Percentiles rank a stretch among this genome's conserved stretches.
Evolutionary conservation across 1,140 invertebrate species (phyloP).

Genomic region (Nymphalis io): DNA sequence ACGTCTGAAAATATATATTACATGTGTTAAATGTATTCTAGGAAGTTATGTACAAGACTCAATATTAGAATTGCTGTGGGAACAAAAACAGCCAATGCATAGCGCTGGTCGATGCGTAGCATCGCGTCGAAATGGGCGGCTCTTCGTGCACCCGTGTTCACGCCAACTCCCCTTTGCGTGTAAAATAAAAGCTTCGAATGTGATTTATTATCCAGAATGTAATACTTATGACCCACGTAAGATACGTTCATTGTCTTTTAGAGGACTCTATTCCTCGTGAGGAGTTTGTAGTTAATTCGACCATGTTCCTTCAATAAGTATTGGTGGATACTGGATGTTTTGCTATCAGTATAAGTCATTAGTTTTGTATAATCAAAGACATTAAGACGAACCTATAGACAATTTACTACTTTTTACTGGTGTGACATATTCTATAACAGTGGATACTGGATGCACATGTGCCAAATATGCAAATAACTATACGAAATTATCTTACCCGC

Average conservation of each 20-base stretch:
- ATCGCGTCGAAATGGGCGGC: conserved; percentile 45
- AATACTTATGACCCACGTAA: conserved; percentile 52
- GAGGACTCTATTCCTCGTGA: not conserved
- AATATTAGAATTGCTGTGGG: conserved; percentile 54
- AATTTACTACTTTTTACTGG: no score
- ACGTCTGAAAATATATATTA: no score
- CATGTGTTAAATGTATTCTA: conserved; percentile 15
- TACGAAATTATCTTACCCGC: no score
- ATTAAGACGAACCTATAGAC: no score
- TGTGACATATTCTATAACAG: no score
- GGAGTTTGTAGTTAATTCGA: not conserved
- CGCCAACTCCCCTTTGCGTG: conserved; percentile 51
- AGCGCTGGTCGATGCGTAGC: conserved; percentile 53
- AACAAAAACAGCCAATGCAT: conserved; percentile 44
- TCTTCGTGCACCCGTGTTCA: conserved; percentile 49
- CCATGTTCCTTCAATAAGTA: no score
- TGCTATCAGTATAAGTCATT: no score
- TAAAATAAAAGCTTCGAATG: conserved; percentile 45
- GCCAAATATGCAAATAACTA: no score
- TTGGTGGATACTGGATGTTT: no score
- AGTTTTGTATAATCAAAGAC: no score
- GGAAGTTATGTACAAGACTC: conserved; percentile 44
- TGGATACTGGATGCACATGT: no score
- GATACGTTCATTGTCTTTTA: no score
- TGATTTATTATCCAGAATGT: conserved; percentile 49